A percentile compares a stretch with the other conserved stretches of the same genome.
phyloP scores from a whole-genome alignment of 2,113 vertebrate genomes.

The Empidonax alnorum region DNA sequence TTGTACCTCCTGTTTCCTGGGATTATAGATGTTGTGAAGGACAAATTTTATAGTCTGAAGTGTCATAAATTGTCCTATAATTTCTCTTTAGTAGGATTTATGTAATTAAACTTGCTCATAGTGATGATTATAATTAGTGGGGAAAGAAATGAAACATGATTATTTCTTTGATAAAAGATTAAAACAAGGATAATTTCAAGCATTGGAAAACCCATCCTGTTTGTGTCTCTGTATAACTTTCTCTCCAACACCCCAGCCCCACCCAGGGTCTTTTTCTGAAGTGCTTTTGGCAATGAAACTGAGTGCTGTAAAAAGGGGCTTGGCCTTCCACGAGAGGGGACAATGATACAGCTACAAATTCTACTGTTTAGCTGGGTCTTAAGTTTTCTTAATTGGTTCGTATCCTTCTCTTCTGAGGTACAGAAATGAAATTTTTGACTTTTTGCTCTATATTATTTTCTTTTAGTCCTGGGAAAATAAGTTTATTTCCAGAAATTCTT shows the following conservation, averaged over 20 bases:
- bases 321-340: not conserved
- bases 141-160: not conserved
- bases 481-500: not conserved
- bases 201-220: not conserved
- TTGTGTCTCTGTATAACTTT: not conserved
- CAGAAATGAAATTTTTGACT: not conserved
- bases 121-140: not conserved
- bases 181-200: not conserved
- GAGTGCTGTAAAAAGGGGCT: not conserved
- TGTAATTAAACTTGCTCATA: not conserved
- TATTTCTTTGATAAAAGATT: not conserved
- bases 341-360: not conserved
- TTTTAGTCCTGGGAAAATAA: not conserved
- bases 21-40: not conserved
- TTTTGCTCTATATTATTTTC: not conserved
- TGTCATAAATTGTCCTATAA: not conserved
- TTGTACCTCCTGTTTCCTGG: not conserved
- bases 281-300: not conserved
- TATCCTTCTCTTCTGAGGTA: not conserved
- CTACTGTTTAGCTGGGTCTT: not conserved
- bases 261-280: accelerated
- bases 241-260: accelerated
- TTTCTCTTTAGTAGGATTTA: not conserved
- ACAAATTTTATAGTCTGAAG: not conserved
- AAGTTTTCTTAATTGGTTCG: not conserved